phyloP scores from a whole-genome alignment of 1,140 invertebrate species.

The Hypothenemus hampei region DNA sequence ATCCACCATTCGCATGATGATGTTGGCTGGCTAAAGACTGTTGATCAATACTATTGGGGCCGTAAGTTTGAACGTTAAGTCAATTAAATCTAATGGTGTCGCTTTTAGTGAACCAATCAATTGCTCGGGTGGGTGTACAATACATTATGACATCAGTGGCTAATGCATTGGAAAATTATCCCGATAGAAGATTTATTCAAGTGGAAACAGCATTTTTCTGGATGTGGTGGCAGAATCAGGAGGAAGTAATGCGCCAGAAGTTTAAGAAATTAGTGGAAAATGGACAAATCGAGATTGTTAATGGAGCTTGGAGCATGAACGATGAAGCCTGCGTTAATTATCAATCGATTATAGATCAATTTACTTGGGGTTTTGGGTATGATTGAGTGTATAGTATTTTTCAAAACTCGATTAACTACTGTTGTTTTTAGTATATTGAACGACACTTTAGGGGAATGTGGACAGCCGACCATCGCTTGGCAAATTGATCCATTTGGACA shows the following conservation, averaged over 20 bases:
- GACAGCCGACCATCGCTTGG: slow-evolving; percentile 62
- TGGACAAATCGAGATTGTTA: slow-evolving; percentile 70
- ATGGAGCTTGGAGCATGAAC: slow-evolving; percentile 70
- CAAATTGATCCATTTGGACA: slow-evolving; percentile 75
- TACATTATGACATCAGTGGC: slow-evolving; percentile 33
- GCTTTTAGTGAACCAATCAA: slow-evolving; percentile 8
- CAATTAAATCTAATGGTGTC: not conserved
- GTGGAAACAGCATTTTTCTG: slow-evolving; percentile 49
- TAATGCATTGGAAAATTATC: slow-evolving; percentile 27
- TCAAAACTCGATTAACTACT: not conserved
- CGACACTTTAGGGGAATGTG: slow-evolving; percentile 61
- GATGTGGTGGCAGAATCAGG: slow-evolving; percentile 64
- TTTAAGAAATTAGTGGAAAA: slow-evolving; percentile 47
- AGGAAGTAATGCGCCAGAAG: slow-evolving; percentile 47
- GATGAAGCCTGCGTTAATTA: slow-evolving; percentile 79
- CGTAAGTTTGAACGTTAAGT: slow-evolving; percentile 46
- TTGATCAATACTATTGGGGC: slow-evolving; percentile 77
- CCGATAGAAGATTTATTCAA: slow-evolving; percentile 38
- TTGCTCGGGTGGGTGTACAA: slow-evolving; percentile 29
- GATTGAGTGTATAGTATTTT: slow-evolving; percentile 27
- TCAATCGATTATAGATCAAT: slow-evolving; percentile 78
- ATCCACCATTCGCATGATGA: slow-evolving; percentile 72
- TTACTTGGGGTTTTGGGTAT: slow-evolving; percentile 58
- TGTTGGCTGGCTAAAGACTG: slow-evolving; percentile 79
- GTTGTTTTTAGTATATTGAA: slow-evolving; percentile 8